Evolutionary conservation across 2,888 invertebrate genomes (phyloP).

Genomic region (Amphipyra berbera): DNA sequence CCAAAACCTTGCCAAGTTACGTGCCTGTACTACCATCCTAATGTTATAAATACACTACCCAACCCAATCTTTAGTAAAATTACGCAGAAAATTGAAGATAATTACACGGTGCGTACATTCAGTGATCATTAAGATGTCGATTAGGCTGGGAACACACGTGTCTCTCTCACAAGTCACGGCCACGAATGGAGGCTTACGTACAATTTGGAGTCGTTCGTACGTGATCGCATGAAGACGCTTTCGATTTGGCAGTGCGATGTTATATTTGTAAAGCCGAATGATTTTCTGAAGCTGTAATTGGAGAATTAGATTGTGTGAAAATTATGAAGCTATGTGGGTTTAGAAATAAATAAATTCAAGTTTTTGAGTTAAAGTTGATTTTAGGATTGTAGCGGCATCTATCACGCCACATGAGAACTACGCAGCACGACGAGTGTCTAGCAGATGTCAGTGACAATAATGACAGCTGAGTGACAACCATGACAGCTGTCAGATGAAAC

Average conservation of each 20-base stretch:
- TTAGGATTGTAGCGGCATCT: not conserved
- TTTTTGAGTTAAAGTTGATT: not conserved
- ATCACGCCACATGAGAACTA: too few species aligned
- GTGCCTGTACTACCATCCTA: too few species aligned
- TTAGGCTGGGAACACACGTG: constrained; percentile 52
- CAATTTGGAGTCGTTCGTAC: constrained; percentile 50
- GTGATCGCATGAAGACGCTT: constrained; percentile 40
- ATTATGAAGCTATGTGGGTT: not conserved
- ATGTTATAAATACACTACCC: too few species aligned
- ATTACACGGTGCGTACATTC: constrained; percentile 43
- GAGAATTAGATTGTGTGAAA: not conserved
- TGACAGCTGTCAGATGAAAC: too few species aligned
- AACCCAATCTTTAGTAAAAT: constrained; percentile 22
- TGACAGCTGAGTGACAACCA: too few species aligned
- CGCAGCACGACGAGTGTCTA: too few species aligned
- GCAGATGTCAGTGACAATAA: too few species aligned
- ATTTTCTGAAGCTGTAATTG: constrained; percentile 34
- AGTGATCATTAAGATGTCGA: constrained; percentile 57
- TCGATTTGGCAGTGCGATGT: constrained; percentile 22
- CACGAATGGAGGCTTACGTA: constrained; percentile 52
- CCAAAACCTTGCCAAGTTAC: too few species aligned
- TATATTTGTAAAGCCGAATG: constrained; percentile 44
- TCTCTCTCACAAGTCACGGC: constrained; percentile 52
- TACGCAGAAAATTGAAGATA: constrained; percentile 41
- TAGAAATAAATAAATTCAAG: constrained; percentile 2